Percentiles rank a stretch among this genome's conserved stretches.
Evolutionary conservation across 2,888 invertebrate species (phyloP).

Genomic region (Timema cristinae): DNA sequence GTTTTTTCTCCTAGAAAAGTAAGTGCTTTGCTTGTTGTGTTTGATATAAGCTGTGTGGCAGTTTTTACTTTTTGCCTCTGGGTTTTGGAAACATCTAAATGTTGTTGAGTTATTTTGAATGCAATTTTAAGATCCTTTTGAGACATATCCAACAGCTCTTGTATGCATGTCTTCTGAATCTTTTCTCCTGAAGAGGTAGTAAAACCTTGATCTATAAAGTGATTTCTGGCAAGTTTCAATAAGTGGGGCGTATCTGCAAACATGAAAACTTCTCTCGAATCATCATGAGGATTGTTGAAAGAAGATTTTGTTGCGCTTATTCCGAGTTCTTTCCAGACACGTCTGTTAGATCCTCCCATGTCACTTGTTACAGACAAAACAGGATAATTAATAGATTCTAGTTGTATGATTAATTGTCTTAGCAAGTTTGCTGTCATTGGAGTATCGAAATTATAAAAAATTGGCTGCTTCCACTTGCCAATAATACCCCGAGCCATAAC

Average conservation of each 20-base stretch:
- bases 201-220: too few relatives aligned
- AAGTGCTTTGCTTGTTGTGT: too few relatives aligned
- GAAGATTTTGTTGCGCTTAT: not conserved
- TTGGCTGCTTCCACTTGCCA: constrained; percentile 35
- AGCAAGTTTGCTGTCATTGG: constrained; percentile 32
- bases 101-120: too few relatives aligned
- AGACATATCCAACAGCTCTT: too few relatives aligned
- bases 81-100: too few relatives aligned
- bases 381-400: constrained; percentile 33
- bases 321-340: not conserved
- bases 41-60: too few relatives aligned
- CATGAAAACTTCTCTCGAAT: constrained; percentile 3
- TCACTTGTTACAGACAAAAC: constrained; percentile 36
- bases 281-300: not conserved
- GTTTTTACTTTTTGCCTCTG: too few relatives aligned
- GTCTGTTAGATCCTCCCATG: constrained; percentile 29
- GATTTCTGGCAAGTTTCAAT: not conserved
- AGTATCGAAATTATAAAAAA: constrained; percentile 36
- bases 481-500: constrained; percentile 35
- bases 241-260: not conserved
- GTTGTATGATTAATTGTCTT: constrained; percentile 27
- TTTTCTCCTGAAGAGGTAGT: too few relatives aligned
- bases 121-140: too few relatives aligned
- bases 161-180: too few relatives aligned
- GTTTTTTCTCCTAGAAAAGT: too few relatives aligned